These are phyloP conservation scores for Halichoeres trimaculatus DNA, from an alignment of 2,113 vertebrate genomes.

Conservation along the genomic window DNA sequence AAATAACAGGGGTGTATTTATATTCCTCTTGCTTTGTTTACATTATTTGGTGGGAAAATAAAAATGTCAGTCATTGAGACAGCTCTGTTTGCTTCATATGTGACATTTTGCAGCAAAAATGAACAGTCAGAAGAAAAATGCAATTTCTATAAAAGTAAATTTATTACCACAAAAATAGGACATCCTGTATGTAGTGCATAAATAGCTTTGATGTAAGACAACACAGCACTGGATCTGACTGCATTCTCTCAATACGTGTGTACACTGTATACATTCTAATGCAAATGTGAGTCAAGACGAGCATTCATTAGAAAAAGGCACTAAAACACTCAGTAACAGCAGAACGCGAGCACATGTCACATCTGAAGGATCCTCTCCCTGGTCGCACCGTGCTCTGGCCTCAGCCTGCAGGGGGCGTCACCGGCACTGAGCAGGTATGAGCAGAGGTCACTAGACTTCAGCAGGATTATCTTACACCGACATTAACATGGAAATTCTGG, in stretches of 20 bases:
- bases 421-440: conserved; percentile 35
- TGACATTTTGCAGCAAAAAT: conserved; percentile 2
- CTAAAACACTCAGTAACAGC: conserved; percentile 68
- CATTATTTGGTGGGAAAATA: conserved; percentile 13
- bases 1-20: conserved; percentile 24
- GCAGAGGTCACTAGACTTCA: conserved; percentile 68
- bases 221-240: conserved; percentile 41
- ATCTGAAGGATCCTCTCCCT: conserved; percentile 71
- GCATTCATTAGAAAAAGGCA: conserved; percentile 79
- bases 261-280: conserved; percentile 63
- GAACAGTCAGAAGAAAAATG: conserved; percentile 5
- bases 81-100: conserved; percentile 11
- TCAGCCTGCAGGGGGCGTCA: conserved; percentile 73
- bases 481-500: background rate
- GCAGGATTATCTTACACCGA: conserved; percentile 5
- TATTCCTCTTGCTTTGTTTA: conserved; percentile 20
- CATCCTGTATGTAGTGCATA: conserved; percentile 81
- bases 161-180: conserved; percentile 81
- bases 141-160: conserved; percentile 80
- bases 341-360: conserved; percentile 12
- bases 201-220: conserved; percentile 66
- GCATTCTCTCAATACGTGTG: conserved; percentile 31
- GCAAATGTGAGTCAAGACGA: conserved; percentile 56
- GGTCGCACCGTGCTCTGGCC: conserved; percentile 36
- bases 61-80: conserved; percentile 19